A percentile compares a stretch with the other conserved stretches of the same genome.
These are phyloP conservation scores for Heliocidaris tuberculata DNA, from an alignment of 35 echinoderm and acorn worm species.

Conservation along the genomic window DNA sequence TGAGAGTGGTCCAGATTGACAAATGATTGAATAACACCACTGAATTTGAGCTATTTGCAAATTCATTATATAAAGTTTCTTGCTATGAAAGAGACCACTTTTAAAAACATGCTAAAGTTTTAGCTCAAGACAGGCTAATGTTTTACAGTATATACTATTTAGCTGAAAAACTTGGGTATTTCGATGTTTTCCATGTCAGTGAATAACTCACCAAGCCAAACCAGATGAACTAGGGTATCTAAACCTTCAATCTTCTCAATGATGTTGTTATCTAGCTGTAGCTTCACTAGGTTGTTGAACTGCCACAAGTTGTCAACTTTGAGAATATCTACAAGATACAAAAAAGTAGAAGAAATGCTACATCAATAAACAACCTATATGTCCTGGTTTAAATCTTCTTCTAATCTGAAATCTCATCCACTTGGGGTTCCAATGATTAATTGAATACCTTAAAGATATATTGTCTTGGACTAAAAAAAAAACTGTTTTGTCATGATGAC, in stretches of 20 bases:
- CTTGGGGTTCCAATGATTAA: no score
- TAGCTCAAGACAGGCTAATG: background rate
- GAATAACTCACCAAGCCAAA: conserved; percentile 92
- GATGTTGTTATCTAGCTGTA: conserved; percentile 98
- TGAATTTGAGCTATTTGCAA: no score
- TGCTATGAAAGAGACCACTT: no score
- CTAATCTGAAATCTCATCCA: no score
- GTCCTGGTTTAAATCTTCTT: background rate
- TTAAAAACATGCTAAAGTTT: no score
- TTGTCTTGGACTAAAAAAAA: no score
- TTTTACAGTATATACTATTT: background rate
- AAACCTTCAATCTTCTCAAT: conserved; percentile 97
- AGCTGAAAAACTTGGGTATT: no score
- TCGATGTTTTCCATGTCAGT: background rate
- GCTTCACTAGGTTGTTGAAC: conserved; percentile 90
- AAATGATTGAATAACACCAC: no score
- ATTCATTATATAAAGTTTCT: no score
- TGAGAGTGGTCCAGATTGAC: no score
- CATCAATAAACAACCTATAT: background rate
- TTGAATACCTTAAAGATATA: no score
- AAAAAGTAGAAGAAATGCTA: background rate
- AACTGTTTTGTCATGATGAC: no score
- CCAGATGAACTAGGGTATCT: conserved; percentile 77
- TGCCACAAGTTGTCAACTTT: conserved; percentile 99
- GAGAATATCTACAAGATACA: conserved; percentile 77